Conservation (phyloP, 92 coral and sea anemone genomes). For the Phenganax stokvisi region DNA sequence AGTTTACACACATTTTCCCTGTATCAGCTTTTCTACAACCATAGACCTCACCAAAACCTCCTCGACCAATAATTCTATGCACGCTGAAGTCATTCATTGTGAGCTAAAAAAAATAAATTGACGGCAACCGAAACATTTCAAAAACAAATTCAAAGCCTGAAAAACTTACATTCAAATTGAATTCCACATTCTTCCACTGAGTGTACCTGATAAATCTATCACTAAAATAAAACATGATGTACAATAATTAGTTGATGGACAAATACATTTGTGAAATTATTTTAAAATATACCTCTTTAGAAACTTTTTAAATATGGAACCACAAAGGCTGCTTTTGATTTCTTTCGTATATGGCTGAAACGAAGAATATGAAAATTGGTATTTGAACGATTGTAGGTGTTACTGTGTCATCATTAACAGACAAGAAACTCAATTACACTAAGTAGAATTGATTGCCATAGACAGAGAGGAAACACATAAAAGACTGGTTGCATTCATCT, state of each 20-base stretch:
- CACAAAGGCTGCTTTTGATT: conserved; percentile 88
- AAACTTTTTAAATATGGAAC: conserved; percentile 84
- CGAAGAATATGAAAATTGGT: neutral
- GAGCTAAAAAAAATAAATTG: conserved; percentile 52
- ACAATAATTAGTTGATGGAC: neutral
- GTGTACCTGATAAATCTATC: conserved; percentile 89
- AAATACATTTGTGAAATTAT: neutral
- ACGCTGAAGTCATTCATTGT: conserved; percentile 99
- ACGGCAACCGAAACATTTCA: neutral
- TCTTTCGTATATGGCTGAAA: conserved; percentile 89
- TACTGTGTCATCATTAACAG: too few species aligned
- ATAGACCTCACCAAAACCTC: conserved; percentile 99
- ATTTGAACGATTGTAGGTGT: neutral
- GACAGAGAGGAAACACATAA: too few species aligned
- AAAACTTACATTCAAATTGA: conserved; percentile 87
- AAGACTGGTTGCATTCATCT: neutral
- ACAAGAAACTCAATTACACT: too few species aligned
- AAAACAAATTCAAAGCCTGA: neutral
- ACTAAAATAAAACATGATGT: conserved; percentile 43
- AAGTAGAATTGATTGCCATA: too few species aligned
- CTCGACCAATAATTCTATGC: conserved; percentile 98
- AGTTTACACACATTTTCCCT: conserved; percentile 83
- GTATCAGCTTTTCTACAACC: conserved; percentile 99
- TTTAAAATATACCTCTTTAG: conserved; percentile 71
- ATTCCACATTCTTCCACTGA: conserved; percentile 99